Percentiles rank a stretch among this genome's conserved stretches.
Conservation (phyloP, 1,140 invertebrate genomes). For the Coboldia fuscipes region DNA sequence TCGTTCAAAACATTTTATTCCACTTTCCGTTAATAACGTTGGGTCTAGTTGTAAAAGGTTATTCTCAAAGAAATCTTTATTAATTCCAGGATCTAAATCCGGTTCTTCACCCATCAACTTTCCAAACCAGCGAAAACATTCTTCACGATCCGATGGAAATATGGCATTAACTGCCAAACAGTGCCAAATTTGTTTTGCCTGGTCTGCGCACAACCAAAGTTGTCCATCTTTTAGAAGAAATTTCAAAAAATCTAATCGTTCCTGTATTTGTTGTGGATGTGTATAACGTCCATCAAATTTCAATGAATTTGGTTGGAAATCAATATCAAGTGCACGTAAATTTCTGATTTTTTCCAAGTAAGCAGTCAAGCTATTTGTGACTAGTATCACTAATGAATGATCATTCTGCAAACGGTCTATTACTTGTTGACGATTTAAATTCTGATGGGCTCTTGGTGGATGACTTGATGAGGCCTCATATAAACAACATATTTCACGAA, state of each 20-base stretch:
- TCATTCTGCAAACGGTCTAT: slow-evolving; percentile 82
- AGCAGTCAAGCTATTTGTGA: slow-evolving; percentile 76
- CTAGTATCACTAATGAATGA: slow-evolving; percentile 80
- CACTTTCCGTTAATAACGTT: slow-evolving; percentile 77
- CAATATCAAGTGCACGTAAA: slow-evolving; percentile 46
- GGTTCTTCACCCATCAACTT: slow-evolving; percentile 95
- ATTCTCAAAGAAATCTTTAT: slow-evolving; percentile 89
- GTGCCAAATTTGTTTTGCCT: slow-evolving; percentile 94
- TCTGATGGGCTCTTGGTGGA: slow-evolving; percentile 38
- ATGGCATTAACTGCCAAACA: slow-evolving; percentile 86
- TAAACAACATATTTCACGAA: slow-evolving; percentile 84
- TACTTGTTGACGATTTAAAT: slow-evolving; percentile 48
- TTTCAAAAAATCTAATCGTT: slow-evolving; percentile 82
- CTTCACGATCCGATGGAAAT: slow-evolving; percentile 78
- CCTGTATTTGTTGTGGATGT: slow-evolving; percentile 81
- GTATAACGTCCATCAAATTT: slow-evolving; percentile 77
- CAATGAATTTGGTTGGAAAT: slow-evolving; percentile 61
- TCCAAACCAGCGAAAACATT: slow-evolving; percentile 98
- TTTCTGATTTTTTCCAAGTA: slow-evolving; percentile 76
- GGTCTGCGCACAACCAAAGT: slow-evolving; percentile 86
- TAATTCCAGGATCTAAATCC: slow-evolving; percentile 89
- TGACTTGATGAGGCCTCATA: slow-evolving; percentile 65
- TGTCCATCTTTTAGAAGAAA: slow-evolving; percentile 85
- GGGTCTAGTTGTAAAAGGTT: slow-evolving; percentile 88
- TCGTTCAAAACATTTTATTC: slow-evolving; percentile 69